Base-by-base conservation (phyloP, 2,113 vertebrate species). In the Limanda limanda region DNA sequence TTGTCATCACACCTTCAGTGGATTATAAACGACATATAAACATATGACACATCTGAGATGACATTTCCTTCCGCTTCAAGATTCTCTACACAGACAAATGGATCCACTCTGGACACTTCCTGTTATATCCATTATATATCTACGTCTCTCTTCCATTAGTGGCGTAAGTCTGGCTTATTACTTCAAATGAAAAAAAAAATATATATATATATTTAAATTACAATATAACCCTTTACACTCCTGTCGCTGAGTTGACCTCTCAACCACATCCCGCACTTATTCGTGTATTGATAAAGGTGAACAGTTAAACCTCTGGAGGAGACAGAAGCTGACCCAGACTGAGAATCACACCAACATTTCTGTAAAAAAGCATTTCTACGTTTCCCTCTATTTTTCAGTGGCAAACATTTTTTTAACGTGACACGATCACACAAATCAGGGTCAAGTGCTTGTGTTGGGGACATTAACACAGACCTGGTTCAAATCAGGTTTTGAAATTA, bases 311-410 rank as follows among this genome's bases (percentile, higher is more conserved):
- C 52, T 35, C 54, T 71, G 70, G 27, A 51, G 48, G 24, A 72
- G 21, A 73, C 62, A 83, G 60, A 80, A 40, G 17, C 61, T 51
- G 65, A 81, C 76, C 78, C 86, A 83, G 82, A 73, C 25, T 75
- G 71, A 68, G n/a, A 68, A 40, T 52, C 42, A 31, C 23, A 31
- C 6, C 21, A 35, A 27, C 20, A 61, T 31, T 20, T 64, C 47
- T 35, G 35, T 10, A 37, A 2, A 40, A 40, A 31, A 65, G 37
- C 54, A 8, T 48, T 5, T 47, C 15, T 5, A 27, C 11, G 9
- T 47, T 45, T 45, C 3, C 12, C 14, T 45, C 35, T 15, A 13
- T 45, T 45, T 45, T 14, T 51, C 14, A 51, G 14, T 4, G 47
- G 12, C 12, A 42, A 42, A 3, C 8, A 1, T 42, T 45, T 15